Evolutionary conservation across 1,140 invertebrate genomes (phyloP), one percentile per base, ranked within the genome.

Genomic region (Eufriesea mexicana): DNA sequence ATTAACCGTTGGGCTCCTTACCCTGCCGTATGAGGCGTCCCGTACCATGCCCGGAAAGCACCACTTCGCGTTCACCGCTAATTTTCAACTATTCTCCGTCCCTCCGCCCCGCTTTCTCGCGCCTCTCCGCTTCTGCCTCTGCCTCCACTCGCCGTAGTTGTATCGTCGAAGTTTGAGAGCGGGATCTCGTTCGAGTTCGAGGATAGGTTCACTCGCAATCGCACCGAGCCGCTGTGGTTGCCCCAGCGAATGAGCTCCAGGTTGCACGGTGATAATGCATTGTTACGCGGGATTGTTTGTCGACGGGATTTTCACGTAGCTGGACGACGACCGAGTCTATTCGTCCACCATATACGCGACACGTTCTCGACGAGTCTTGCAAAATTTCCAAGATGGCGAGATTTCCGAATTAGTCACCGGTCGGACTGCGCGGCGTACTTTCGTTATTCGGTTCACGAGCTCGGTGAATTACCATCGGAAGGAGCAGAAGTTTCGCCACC

Each of bases 1-100:
- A 84, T 84, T 84, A 84, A 84, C 83, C 77, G 61, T 84, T 84
- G 61, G 51, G 51, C 83, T 76, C 77, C 77, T 80, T 80, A 71
- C 47, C 18, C 25, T n/a, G 57, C 49, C 71, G 47, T 74, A 59
- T 51, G 64, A 45, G 61, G 54, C 54, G 42, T 14, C 35, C 49
- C 68, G 23, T 51, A 54, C 42, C 47, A 66, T 55, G 25, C 28
- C 45, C 54, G 77, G 55, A 42, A 75, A 75, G 67, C 81, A 71
- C 54, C 81, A 54, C 57, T 80, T 80, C 62, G 61, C 76, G n/a
- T 78, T 84, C 67, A 25, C 61, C 77, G 70, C 61, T 74, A 84
- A 84, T 80, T 84, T 84, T 70, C 76, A 83, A 25, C 47, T 62
- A 51, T 66, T 64, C 70, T n/a, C n/a, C 49, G 12, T 20, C 23